These are phyloP conservation scores for Cyclopterus lumpus DNA, from an alignment of 2,797 vertebrate species.

Conservation along the genomic window DNA sequence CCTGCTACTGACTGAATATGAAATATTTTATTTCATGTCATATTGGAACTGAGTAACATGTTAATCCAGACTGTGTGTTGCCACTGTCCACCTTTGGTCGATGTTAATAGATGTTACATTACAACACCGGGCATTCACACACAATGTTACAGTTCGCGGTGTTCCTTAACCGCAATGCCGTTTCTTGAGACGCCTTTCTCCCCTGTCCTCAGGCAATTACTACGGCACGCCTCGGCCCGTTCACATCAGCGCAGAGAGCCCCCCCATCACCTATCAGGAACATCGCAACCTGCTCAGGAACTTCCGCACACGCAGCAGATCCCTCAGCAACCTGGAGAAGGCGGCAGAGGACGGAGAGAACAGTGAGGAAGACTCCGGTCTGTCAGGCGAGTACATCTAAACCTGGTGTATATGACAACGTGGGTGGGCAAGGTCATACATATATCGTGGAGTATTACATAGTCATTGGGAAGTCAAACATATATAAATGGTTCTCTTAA, in stretches of 20 bases:
- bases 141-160: not conserved
- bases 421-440: not conserved
- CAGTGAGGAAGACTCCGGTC: constrained; percentile 83
- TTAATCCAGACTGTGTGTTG: not conserved
- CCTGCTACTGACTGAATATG: constrained; percentile 17
- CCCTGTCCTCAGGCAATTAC: constrained; percentile 79
- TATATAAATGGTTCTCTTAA: not conserved
- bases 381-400: constrained; percentile 71
- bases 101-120: not conserved
- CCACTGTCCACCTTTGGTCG: not conserved
- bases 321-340: constrained; percentile 88
- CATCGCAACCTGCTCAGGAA: constrained; percentile 85
- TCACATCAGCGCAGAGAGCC: constrained; percentile 83
- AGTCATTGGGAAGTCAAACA: not conserved
- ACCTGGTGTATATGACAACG: not conserved
- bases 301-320: constrained; percentile 86
- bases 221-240: constrained; percentile 86
- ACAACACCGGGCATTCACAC: not conserved
- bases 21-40: constrained; percentile 28
- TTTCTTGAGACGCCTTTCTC: not conserved
- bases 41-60: not conserved
- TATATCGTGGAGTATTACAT: not conserved
- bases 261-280: constrained; percentile 86
- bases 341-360: constrained; percentile 75
- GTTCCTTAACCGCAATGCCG: not conserved